These are phyloP conservation scores for Fregata magnificens DNA, from an alignment of 2,113 vertebrate species.

Conservation along the genomic window DNA sequence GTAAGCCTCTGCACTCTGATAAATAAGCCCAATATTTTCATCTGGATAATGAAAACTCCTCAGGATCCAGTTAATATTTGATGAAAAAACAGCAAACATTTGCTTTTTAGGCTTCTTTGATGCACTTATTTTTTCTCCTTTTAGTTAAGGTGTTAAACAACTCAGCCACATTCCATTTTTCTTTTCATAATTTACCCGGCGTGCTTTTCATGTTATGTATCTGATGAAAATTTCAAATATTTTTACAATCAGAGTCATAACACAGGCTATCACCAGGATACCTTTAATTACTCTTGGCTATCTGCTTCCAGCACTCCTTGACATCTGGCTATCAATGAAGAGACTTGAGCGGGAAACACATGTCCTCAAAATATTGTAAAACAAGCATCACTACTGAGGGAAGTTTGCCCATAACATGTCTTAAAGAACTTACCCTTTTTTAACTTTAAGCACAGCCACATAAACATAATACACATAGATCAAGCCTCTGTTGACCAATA, in stretches of 20 bases:
- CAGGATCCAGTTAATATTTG: neutral
- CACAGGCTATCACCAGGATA: neutral
- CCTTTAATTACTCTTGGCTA: neutral
- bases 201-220: neutral
- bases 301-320: neutral
- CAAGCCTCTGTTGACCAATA: neutral
- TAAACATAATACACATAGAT: neutral
- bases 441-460: neutral
- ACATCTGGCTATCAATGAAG: neutral
- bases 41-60: neutral
- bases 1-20: neutral
- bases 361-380: neutral
- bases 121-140: neutral
- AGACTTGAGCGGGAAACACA: neutral
- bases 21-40: neutral
- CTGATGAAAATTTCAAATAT: neutral
- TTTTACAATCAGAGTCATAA: neutral
- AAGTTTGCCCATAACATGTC: neutral
- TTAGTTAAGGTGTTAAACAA: neutral
- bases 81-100: neutral
- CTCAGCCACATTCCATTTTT: neutral
- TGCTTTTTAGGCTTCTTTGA: neutral
- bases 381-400: neutral
- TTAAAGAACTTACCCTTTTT: neutral
- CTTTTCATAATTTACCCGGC: neutral